Evolutionary conservation across 2,797 vertebrate species (phyloP).

Genomic region (Labeo calbasu): DNA sequence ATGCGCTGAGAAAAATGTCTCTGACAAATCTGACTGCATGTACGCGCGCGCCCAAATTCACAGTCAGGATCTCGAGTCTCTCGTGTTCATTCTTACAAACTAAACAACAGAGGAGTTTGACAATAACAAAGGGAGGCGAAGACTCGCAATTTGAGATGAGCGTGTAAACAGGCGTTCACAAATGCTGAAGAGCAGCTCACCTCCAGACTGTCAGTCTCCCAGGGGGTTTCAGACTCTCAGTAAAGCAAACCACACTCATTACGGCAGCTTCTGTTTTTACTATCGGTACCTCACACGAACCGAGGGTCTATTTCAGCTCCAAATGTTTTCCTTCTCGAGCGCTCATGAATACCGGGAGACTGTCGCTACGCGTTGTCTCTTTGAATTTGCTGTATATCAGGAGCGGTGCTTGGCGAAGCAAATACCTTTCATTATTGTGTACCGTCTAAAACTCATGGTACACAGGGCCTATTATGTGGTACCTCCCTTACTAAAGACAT

Average conservation of each 20-base stretch:
- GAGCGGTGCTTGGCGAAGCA: constrained; percentile 4
- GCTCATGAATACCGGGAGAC: constrained; percentile 19
- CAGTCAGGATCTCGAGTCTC: constrained; percentile 30
- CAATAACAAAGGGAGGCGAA: constrained; percentile 33
- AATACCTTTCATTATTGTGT: constrained; percentile 39
- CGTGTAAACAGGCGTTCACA: constrained; percentile 36
- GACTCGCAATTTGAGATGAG: constrained; percentile 41
- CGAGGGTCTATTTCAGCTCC: constrained; percentile 39
- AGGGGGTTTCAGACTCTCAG: constrained; percentile 34
- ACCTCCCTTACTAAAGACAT: constrained; percentile 22
- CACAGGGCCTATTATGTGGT: constrained; percentile 20
- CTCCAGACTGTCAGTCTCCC: constrained; percentile 36
- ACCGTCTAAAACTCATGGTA: constrained; percentile 9
- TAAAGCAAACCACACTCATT: constrained; percentile 37
- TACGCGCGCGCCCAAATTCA: neutral
- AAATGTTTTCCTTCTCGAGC: constrained; percentile 31
- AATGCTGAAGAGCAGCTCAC: constrained; percentile 30
- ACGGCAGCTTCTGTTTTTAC: constrained; percentile 33
- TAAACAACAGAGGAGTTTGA: constrained; percentile 41
- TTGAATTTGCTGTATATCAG: constrained; percentile 37
- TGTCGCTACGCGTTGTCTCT: constrained; percentile 15
- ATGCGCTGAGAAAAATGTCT: constrained; percentile 28
- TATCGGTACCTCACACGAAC: constrained; percentile 35
- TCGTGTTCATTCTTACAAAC: constrained; percentile 39
- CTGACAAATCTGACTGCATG: constrained; percentile 28